Evolutionary conservation across 2,888 invertebrate species (phyloP), one percentile per base, ranked within the genome.

Genomic region (Nomada ferruginata): DNA sequence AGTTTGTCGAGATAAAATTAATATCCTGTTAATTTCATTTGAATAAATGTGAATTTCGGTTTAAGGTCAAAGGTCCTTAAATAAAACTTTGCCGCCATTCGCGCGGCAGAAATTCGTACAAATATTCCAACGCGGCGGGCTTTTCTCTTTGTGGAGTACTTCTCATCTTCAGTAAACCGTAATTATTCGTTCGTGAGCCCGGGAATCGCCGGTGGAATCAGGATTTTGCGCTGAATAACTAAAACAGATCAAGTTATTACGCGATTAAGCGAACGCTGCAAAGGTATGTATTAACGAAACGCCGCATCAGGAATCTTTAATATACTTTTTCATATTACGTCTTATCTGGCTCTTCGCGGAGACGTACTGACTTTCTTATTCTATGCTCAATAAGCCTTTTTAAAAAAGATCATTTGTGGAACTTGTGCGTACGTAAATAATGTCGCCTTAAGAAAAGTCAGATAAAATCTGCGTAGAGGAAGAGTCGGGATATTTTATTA

Each of bases 151-250:
- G 13, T 10, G 10, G n/a, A 61, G 11, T 69, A 52, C 52, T 64
- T 44, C 23, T 29, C 20, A 1, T 15, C 23, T 2, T 11, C 1
- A 50, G 3, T 44, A 76, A 76, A 29, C 52, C 55, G 36, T 42
- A 52, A 76, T 72, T 76, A 72, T 76, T 75, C 76, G 61, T 57
- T 57, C 73, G 11, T 20, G 65, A 73, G 29, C 11, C 11, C 1
- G 44, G 15, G 44, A 64, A 55, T 64, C 72, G 26, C 23, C 23
- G 26, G 15, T 50, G 36, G 55, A 64, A 50, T 60, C 20, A 29
- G 20, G 57, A n/a, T 42, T 59, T 52, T n/a, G 36, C 23, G 23
- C 11, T 23, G 65, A 60, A 64, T 55, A 76, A 71, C 52, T 36
- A 61, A 63, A 61, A 50, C 47, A 20, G 55, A 53, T 71, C 64